phyloP scores from a whole-genome alignment of 2,113 vertebrate genomes.

The Myotis lucifugus region DNA sequence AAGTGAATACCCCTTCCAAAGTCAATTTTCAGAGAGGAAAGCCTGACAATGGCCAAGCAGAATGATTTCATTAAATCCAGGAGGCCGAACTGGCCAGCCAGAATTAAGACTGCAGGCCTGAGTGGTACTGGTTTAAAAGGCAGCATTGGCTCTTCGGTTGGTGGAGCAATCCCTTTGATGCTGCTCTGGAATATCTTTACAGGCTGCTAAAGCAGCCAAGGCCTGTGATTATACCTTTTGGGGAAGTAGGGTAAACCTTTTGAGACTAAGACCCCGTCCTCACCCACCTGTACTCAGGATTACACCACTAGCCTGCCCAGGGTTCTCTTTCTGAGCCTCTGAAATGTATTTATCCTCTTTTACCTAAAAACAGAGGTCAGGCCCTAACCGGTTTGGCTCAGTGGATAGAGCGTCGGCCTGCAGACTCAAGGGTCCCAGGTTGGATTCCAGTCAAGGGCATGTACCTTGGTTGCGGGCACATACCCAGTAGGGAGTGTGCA shows the following conservation, averaged over 20 bases:
- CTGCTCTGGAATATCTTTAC: background rate
- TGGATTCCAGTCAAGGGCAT: no score
- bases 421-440: no score
- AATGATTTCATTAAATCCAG: constrained; percentile 23
- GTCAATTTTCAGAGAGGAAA: background rate
- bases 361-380: background rate
- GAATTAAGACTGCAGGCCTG: background rate
- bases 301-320: background rate
- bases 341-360: background rate
- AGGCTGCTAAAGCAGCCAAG: background rate
- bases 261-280: background rate
- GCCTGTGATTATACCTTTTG: background rate
- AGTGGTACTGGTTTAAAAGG: background rate
- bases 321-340: background rate
- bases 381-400: no score
- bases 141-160: background rate
- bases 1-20: background rate
- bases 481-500: no score
- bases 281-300: background rate
- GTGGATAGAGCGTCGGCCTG: no score
- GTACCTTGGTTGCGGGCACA: no score
- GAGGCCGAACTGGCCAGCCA: background rate
- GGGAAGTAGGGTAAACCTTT: background rate
- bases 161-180: background rate
- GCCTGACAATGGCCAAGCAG: background rate